Percentiles rank a stretch among this genome's conserved stretches.
These are phyloP conservation scores for Psophia crepitans DNA, from an alignment of 2,113 vertebrate genomes.

Conservation along the genomic window DNA sequence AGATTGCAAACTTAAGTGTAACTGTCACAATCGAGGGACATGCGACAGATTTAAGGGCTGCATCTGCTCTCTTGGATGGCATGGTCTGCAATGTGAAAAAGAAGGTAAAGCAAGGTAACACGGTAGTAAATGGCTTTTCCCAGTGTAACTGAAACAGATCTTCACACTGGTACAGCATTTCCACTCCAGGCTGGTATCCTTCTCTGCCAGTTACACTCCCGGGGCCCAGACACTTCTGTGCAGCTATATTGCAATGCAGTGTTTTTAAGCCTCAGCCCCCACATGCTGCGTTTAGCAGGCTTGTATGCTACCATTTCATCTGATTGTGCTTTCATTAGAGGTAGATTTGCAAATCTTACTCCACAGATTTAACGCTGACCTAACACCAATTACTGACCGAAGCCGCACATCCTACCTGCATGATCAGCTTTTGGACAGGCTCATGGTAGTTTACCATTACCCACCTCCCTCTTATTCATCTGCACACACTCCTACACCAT, in stretches of 20 bases:
- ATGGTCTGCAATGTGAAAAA: slow-evolving; percentile 82
- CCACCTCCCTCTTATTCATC: neutral
- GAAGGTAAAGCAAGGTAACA: slow-evolving; percentile 85
- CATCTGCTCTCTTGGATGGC: slow-evolving; percentile 74
- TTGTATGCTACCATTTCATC: neutral
- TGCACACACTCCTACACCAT: neutral
- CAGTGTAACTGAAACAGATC: neutral
- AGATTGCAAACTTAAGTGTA: slow-evolving; percentile 82
- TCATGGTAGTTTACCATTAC: neutral
- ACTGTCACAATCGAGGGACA: slow-evolving; percentile 70
- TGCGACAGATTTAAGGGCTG: slow-evolving; percentile 86
- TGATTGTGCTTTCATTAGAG: neutral
- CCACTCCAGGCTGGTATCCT: neutral
- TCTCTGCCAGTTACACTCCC: neutral
- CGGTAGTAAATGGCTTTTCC: slow-evolving; percentile 39
- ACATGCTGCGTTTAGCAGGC: neutral
- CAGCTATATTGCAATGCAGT: neutral
- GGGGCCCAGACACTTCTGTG: neutral
- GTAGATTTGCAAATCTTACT: neutral
- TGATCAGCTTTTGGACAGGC: neutral
- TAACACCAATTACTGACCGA: neutral
- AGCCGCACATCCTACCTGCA: neutral
- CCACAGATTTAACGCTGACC: neutral
- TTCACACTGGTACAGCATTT: neutral
- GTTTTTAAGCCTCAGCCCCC: neutral